These are phyloP conservation scores for Yponomeuta malinellus DNA, from an alignment of 2,888 invertebrate species.

Conservation along the genomic window DNA sequence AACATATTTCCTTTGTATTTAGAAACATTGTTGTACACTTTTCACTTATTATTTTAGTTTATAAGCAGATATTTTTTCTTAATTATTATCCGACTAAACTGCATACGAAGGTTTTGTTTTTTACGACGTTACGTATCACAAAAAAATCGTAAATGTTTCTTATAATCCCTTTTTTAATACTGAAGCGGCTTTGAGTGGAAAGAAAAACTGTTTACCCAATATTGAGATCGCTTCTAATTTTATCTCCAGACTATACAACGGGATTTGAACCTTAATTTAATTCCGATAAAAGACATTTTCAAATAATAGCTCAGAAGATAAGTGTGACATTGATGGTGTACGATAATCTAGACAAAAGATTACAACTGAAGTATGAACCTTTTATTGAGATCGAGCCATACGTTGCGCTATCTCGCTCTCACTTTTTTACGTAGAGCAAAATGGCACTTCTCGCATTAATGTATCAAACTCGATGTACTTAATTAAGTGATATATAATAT, in stretches of 20 bases:
- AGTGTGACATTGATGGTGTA: background rate
- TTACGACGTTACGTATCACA: background rate
- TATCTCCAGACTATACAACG: background rate
- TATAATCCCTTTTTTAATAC: background rate
- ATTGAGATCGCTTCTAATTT: constrained; percentile 17
- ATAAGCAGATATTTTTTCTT: background rate
- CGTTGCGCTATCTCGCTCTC: too few species aligned
- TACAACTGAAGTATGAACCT: background rate
- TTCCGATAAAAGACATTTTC: background rate
- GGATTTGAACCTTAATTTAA: constrained; percentile 8
- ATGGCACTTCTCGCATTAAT: too few species aligned
- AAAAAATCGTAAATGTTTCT: background rate
- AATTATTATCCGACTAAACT: background rate
- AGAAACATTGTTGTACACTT: constrained; percentile 42
- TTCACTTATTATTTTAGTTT: background rate
- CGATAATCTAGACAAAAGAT: background rate
- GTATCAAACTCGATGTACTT: too few species aligned
- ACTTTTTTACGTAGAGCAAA: too few species aligned
- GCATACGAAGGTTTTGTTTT: background rate
- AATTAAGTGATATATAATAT: too few species aligned
- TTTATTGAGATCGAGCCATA: too few species aligned
- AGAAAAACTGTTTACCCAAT: constrained; percentile 20
- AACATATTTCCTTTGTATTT: constrained; percentile 41
- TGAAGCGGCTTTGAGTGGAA: background rate
- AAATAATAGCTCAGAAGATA: background rate